These are phyloP conservation scores for Mesodorylaimus sp. DNA, from an alignment of 2,888 invertebrate species.

Conservation along the genomic window DNA sequence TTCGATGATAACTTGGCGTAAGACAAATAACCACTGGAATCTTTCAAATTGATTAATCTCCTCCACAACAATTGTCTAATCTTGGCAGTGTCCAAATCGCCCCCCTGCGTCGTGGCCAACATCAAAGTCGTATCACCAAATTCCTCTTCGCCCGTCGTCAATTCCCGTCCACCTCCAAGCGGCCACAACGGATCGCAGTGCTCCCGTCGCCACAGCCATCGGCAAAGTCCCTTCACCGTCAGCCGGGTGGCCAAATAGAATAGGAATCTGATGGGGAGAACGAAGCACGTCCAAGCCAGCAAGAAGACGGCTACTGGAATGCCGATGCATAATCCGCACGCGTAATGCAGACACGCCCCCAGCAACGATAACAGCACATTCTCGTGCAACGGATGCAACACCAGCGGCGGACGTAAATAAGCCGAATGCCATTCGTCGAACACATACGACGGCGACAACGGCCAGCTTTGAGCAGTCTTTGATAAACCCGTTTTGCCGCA, in stretches of 20 bases:
- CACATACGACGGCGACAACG: constrained; percentile 4
- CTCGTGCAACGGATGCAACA: constrained; percentile 10
- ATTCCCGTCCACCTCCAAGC: neutral
- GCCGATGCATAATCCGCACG: too few relatives aligned
- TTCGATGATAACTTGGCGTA: neutral
- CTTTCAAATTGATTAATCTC: neutral
- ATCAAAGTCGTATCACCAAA: too few relatives aligned
- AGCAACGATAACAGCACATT: constrained; percentile 1
- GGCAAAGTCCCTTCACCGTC: neutral
- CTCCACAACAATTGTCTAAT: constrained; percentile 5
- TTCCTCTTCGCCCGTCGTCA: neutral
- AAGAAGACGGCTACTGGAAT: too few relatives aligned
- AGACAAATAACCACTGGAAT: neutral
- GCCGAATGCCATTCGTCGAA: constrained; percentile 3
- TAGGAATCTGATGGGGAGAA: constrained; percentile 3
- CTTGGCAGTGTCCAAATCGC: neutral
- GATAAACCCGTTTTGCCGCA: too few relatives aligned
- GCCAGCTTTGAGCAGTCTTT: too few relatives aligned
- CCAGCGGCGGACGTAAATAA: constrained; percentile 2
- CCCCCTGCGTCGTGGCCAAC: neutral
- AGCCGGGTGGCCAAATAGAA: neutral
- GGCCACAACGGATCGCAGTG: constrained; percentile 10
- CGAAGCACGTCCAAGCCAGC: too few relatives aligned
- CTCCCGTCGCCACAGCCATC: neutral
- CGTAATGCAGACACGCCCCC: too few relatives aligned